A percentile compares a stretch with the other conserved stretches of the same genome.
Evolutionary conservation across 2,888 invertebrate species (phyloP).

Genomic region (Ametastegia equiseti): DNA sequence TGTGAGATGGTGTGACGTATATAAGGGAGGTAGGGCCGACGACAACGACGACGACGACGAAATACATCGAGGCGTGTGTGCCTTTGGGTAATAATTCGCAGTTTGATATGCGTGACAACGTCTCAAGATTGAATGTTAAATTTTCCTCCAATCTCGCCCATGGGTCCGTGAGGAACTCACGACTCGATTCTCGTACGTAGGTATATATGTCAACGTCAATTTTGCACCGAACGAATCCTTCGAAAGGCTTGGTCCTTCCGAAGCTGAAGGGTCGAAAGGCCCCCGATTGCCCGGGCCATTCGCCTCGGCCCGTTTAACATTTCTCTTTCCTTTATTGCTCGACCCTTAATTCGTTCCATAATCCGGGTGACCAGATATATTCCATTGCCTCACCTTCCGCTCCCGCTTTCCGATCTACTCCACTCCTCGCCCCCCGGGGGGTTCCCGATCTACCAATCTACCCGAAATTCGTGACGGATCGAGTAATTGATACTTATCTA

Average conservation of each 20-base stretch:
- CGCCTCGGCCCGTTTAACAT: conserved; percentile 46
- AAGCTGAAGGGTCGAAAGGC: conserved; percentile 10
- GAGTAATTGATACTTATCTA: conserved; percentile 14
- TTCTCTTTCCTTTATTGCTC: conserved; percentile 54
- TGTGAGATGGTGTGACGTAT: background rate
- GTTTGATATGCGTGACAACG: conserved; percentile 18
- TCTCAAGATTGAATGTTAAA: background rate
- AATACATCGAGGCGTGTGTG: background rate
- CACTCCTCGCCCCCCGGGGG: background rate
- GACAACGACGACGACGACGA: background rate
- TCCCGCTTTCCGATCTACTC: conserved; percentile 7
- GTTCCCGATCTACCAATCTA: conserved; percentile 31
- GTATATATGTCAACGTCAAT: background rate
- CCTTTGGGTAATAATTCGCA: conserved; percentile 3
- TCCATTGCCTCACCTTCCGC: conserved; percentile 12
- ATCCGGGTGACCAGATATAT: conserved; percentile 35
- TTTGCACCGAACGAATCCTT: background rate
- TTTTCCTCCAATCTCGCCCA: background rate
- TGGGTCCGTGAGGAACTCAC: background rate
- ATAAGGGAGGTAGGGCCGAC: too few species aligned
- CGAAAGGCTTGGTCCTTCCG: too few species aligned
- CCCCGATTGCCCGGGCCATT: conserved; percentile 6
- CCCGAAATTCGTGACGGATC: conserved; percentile 17
- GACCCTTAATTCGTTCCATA: conserved; percentile 56
- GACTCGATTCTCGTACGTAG: background rate